These are phyloP conservation scores for Brachymystax lenok DNA, from an alignment of 2,797 vertebrate genomes.

Conservation along the genomic window DNA sequence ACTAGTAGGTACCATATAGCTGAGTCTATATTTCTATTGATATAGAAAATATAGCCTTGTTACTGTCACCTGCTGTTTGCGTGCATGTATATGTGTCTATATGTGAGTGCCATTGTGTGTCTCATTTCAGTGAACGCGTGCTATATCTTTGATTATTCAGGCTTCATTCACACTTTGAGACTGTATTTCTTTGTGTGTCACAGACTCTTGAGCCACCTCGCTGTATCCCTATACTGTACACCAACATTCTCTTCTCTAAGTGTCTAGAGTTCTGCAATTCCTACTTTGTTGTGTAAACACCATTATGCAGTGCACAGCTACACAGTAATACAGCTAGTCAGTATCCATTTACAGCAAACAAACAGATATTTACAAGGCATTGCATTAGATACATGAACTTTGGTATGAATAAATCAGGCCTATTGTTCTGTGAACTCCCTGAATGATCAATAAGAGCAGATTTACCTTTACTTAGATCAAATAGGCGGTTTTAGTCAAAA, in stretches of 20 bases:
- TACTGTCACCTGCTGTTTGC: neutral
- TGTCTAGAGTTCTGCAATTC: too few species aligned
- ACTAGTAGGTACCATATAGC: neutral
- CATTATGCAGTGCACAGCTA: neutral
- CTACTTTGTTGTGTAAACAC: too few species aligned
- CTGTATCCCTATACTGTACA: too few species aligned
- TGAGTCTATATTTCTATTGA: neutral
- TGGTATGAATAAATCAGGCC: neutral
- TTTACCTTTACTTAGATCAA: neutral
- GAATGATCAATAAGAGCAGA: neutral
- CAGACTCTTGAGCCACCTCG: too few species aligned
- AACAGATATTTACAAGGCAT: neutral
- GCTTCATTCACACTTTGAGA: neutral
- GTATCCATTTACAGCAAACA: neutral
- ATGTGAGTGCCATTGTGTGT: conserved; percentile 11
- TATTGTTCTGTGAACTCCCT: neutral
- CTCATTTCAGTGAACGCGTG: neutral
- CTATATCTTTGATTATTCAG: neutral
- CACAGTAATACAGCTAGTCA: neutral
- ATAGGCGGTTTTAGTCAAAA: too few species aligned
- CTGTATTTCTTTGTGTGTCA: too few species aligned
- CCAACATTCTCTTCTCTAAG: too few species aligned
- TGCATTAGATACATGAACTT: neutral
- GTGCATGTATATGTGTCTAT: conserved; percentile 2
- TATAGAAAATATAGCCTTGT: neutral